Conservation (phyloP, 2,797 vertebrate species). For the Rhynchotus rufescens region DNA sequence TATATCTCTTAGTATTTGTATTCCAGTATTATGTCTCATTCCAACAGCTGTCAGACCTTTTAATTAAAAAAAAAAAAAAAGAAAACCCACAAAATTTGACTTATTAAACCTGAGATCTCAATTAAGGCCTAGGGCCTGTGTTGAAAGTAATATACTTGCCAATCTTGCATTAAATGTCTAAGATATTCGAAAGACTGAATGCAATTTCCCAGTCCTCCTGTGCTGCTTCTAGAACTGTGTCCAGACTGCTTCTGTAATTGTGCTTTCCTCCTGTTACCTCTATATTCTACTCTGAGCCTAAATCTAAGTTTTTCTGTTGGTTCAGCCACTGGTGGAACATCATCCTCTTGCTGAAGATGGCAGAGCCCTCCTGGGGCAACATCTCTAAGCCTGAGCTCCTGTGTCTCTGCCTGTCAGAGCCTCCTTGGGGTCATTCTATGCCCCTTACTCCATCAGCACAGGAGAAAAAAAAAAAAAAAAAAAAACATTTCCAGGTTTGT, state of each 20-base stretch:
- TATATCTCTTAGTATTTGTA: background rate
- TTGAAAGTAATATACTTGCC: background rate
- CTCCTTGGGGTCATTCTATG: background rate
- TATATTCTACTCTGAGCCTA: background rate
- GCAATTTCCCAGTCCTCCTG: background rate
- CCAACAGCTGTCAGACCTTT: background rate
- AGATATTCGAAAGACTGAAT: background rate
- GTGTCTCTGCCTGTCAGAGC: background rate
- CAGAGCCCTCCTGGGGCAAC: background rate
- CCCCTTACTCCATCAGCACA: background rate
- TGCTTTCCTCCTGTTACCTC: background rate
- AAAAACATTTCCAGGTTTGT: background rate
- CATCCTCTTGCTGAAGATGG: background rate
- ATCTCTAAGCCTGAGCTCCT: accelerated
- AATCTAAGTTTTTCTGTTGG: background rate
- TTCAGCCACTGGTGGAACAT: accelerated
- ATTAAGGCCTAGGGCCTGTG: background rate
- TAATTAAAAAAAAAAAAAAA: background rate
- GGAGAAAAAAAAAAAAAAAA: background rate
- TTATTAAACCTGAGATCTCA: background rate
- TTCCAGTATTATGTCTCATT: background rate
- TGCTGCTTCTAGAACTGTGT: background rate
- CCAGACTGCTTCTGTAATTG: background rate
- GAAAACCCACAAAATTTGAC: background rate
- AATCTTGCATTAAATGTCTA: background rate